Conservation (phyloP, 2,888 invertebrate genomes). For the Parthenolecanium corni region DNA sequence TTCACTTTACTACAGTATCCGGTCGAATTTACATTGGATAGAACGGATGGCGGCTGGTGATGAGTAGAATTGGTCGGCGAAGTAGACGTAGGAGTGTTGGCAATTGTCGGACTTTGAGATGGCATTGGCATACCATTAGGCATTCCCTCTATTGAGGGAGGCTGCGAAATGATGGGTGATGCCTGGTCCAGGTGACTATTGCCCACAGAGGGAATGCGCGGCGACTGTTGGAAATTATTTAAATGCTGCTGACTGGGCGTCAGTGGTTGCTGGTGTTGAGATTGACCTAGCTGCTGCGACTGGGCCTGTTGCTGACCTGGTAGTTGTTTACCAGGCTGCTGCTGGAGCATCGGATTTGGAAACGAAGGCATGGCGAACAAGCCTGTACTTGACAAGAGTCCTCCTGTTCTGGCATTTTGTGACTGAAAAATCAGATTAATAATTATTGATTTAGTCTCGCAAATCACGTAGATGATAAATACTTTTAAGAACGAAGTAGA, state of each 20-base stretch:
- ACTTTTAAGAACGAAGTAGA: too few species aligned
- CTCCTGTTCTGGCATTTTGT: slow-evolving; percentile 15
- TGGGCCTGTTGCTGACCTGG: slow-evolving; percentile 38
- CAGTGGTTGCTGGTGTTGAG: slow-evolving; percentile 35
- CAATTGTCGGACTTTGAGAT: slow-evolving; percentile 23
- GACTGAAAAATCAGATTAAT: too few species aligned
- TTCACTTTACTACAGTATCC: not conserved
- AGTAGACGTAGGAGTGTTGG: slow-evolving; percentile 9
- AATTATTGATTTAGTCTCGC: too few species aligned
- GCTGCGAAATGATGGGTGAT: slow-evolving; percentile 22
- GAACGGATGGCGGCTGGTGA: slow-evolving; percentile 6
- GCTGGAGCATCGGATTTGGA: slow-evolving; percentile 34
- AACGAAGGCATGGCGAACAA: slow-evolving; percentile 34
- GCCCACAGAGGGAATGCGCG: slow-evolving; percentile 10
- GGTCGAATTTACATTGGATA: slow-evolving; percentile 5
- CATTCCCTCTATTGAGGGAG: slow-evolving; percentile 19
- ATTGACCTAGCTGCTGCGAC: slow-evolving; percentile 39
- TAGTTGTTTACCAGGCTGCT: slow-evolving; percentile 39
- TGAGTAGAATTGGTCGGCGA: slow-evolving; percentile 18
- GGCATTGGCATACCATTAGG: slow-evolving; percentile 17
- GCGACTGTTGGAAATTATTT: slow-evolving; percentile 27
- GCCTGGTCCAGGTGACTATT: slow-evolving; percentile 5
- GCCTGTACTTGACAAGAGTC: slow-evolving; percentile 32
- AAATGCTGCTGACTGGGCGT: slow-evolving; percentile 28
- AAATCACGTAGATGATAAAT: too few species aligned